Percentiles rank a stretch among this genome's conserved stretches.
Conservation (phyloP, 2,888 invertebrate genomes). For the Linnaemya tessellans region DNA sequence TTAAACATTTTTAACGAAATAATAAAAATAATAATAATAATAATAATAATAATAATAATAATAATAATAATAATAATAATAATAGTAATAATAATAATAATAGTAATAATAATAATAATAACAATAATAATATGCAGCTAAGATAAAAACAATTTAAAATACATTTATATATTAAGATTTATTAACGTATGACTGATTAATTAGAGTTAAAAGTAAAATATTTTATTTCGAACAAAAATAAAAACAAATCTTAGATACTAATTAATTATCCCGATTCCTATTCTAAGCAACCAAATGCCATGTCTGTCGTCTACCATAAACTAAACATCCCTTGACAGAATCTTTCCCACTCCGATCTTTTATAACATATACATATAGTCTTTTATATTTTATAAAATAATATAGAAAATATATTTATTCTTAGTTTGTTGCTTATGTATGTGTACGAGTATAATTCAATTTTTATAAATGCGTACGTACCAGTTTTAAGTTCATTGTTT, state of each 20-base stretch:
- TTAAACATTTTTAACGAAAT: conserved; percentile 60
- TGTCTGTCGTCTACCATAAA: conserved; percentile 41
- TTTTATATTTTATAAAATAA: conserved; percentile 9
- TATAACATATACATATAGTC: neutral
- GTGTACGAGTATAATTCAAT: conserved; percentile 29
- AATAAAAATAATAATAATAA: conserved; percentile 12
- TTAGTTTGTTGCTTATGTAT: conserved; percentile 30
- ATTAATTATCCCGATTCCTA: conserved; percentile 50
- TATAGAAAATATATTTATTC: conserved; percentile 18
- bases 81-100: no score
- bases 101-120: conserved; percentile 17
- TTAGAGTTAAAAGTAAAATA: conserved; percentile 49
- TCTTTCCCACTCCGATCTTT: neutral
- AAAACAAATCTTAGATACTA: neutral
- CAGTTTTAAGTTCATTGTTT: neutral
- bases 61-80: no score
- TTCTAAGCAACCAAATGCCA: conserved; percentile 54
- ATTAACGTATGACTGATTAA: conserved; percentile 68
- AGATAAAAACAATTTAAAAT: conserved; percentile 48
- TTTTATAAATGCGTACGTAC: neutral
- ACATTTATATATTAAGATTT: conserved; percentile 58
- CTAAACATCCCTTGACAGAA: conserved; percentile 12
- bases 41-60: no score
- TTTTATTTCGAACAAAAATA: conserved; percentile 27
- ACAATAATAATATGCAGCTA: conserved; percentile 62